Percentiles rank a stretch among this genome's conserved stretches.
phyloP scores from a whole-genome alignment of 2,888 invertebrate species.

The Podotricha telesiphe region DNA sequence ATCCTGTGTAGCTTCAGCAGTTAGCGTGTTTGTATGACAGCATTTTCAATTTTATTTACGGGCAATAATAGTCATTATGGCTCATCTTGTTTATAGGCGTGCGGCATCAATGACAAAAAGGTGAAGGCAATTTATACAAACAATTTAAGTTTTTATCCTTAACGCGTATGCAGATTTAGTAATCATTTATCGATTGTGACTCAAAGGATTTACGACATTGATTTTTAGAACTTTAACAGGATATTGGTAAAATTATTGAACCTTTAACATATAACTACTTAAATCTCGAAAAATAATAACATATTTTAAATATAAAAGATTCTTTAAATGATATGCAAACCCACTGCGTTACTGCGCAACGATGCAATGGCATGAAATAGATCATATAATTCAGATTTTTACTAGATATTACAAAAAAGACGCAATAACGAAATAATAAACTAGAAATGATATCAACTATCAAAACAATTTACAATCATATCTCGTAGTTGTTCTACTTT shows the following conservation, averaged over 20 bases:
- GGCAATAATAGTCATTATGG: background rate
- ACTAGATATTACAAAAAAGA: too few species aligned
- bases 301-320: background rate
- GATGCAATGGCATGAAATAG: too few species aligned
- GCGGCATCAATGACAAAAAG: slow-evolving; percentile 10
- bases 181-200: slow-evolving; percentile 5
- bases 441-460: background rate
- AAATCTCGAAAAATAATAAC: background rate
- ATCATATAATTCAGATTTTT: too few species aligned
- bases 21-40: background rate
- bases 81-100: slow-evolving; percentile 4
- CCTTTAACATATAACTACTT: background rate
- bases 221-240: slow-evolving; percentile 8
- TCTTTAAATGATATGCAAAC: too few species aligned
- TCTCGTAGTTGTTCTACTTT: slow-evolving; percentile 19
- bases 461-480: slow-evolving; percentile 13
- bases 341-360: too few species aligned
- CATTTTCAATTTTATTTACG: slow-evolving; percentile 4
- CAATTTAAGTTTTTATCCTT: slow-evolving; percentile 13
- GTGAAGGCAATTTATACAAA: slow-evolving; percentile 2
- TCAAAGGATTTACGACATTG: slow-evolving; percentile 10
- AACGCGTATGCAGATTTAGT: slow-evolving; percentile 7
- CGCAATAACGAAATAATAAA: background rate
- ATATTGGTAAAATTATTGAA: background rate
- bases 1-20: slow-evolving; percentile 36